Evolutionary conservation across 1,140 invertebrate genomes (phyloP), one percentile per base, ranked within the genome.

Genomic region (Bursaphelenchus mucronatus): DNA sequence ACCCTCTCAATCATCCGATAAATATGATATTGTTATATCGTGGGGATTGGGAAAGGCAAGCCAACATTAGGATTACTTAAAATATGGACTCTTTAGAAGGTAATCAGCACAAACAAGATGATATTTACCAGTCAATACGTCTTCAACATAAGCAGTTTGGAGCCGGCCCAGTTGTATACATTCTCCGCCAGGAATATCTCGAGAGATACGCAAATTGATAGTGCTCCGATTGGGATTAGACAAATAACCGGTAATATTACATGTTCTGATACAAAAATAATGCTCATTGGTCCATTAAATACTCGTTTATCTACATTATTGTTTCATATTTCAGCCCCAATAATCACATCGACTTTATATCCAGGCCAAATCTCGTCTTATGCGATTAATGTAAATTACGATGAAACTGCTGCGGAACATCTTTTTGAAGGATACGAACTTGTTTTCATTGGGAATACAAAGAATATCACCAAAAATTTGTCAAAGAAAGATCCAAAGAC

Each of bases 331-430:
- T 39, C 68, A 78, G 76, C 76, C 10, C 76, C 76, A 13, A 63
- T 79, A 0, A 80, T 79, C 39, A 78, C 76, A 1, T 79, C 76
- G 4, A 80, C 78, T 3, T 21, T 79, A 19, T 80, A 78, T 56
- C 75, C 76, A 0, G 76, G 76, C 17, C 71, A 79, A 66, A 77
- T 79, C 51, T 79, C 76, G 10, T 75, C 78, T 15, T 66, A 58
- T 21, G 73, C 76, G 2, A 79, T 79, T n/a, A 79, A 79, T 53
- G 71, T 79, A 52, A 79, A 79, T 46, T 79, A 78, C 58, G 76
- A 73, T 17, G 78, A 80, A 52, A 68, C 75, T 21, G 76, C 80
- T 54, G 62, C 76, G 4, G 76, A 79, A 57, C 78, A 79, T 54
- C 40, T 52, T n/a, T 79, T 79, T 57, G 76, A 80, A 45, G 30